Percentiles rank a stretch among this genome's conserved stretches.
These are phyloP conservation scores for Tolypeutes matacus DNA, from an alignment of 2,797 vertebrate species.

Conservation along the genomic window DNA sequence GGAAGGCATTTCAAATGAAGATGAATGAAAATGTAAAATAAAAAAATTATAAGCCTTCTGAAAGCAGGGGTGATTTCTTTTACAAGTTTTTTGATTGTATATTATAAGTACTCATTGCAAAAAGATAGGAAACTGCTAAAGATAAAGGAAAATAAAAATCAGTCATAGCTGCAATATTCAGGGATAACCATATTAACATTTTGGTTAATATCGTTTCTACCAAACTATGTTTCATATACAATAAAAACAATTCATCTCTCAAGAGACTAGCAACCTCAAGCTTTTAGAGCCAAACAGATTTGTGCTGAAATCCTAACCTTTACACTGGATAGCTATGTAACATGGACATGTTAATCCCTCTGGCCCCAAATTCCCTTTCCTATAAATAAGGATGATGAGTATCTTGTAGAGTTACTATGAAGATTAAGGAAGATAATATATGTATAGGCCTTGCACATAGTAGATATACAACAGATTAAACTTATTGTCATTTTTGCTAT, in stretches of 20 bases:
- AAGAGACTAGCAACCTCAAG: not conserved
- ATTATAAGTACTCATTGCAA: not conserved
- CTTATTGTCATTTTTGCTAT: conserved; percentile 1
- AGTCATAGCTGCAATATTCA: not conserved
- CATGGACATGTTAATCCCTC: not conserved
- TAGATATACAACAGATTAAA: not conserved
- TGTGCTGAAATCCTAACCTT: not conserved
- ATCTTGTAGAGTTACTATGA: not conserved
- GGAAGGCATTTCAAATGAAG: not conserved
- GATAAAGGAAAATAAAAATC: conserved; percentile 8
- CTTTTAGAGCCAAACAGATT: not conserved
- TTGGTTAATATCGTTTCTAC: not conserved
- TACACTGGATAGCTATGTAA: not conserved
- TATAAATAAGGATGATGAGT: not conserved
- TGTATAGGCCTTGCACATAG: not conserved
- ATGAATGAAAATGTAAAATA: not conserved
- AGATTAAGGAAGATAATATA: no score
- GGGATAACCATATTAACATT: not conserved
- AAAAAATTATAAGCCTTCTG: not conserved
- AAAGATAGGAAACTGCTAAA: conserved; percentile 15
- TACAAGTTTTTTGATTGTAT: not conserved
- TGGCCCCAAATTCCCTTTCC: not conserved
- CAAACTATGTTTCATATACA: not conserved
- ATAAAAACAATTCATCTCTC: conserved; percentile 14
- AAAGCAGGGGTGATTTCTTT: not conserved